Base-by-base conservation (phyloP, 2,888 invertebrate species). In the Archaeoteleia sp. region DNA sequence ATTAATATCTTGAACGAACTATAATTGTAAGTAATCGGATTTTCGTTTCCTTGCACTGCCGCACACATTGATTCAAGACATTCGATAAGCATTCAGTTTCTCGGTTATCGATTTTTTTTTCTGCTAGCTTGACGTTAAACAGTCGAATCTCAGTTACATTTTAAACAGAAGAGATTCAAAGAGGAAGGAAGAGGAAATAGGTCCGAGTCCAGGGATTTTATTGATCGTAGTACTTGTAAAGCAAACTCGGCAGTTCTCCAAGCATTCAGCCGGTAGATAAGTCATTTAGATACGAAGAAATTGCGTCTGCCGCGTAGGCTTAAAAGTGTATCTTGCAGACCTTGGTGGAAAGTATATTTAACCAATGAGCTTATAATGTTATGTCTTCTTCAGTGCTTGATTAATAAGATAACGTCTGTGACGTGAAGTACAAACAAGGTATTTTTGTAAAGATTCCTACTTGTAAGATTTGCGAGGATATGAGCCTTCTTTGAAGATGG, bases 211-310 rank as follows among this genome's bases (percentile, higher is more conserved):
- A 51, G 46, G 63, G 65, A 61, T 67, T 72, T 77, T 75, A 76
- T 78, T 75, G 77, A 77, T 76, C 71, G 69, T 54, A 53, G 35
- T 66, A 54, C 71, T 70, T 63, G 71, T 72, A 71, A 76, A 75
- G 72, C 68, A 67, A 66, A 69, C 68, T 70, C 68, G 63, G 55
- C 60, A 53, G 58, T 72, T 70, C 65, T 68, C 69, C 67, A 55
- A 68, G 61, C 61, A 30, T 74, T 75, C 72, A 61, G 51, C 53
- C 34, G 60, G 71, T 73, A 77, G 79, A 82, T 79, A 78, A 80
- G 78, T 81, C 74, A 82, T 82, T 82, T 80, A 81, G 81, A 81
- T 82, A 81, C 58, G 70, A 73, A 78, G 76, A 74, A 81, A 79
- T 76, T 74, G 71, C 75, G 63, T 58, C 53, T 48, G 35, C 57